Base-by-base conservation (phyloP, 2,113 vertebrate genomes). In the Pseudorhombus dupliciocellatus region DNA sequence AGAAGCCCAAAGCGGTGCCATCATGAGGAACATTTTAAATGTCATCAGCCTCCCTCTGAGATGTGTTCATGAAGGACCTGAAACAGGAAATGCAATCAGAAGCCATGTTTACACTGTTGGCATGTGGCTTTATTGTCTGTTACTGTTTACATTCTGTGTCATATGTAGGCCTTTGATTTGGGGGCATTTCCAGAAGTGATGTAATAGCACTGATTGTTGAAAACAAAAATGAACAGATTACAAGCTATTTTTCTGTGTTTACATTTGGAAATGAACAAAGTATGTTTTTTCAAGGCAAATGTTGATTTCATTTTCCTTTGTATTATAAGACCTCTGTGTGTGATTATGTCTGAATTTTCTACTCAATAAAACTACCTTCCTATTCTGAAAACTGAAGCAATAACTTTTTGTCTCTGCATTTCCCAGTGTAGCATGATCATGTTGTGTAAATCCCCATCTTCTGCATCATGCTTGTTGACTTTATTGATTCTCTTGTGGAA, bases 1-100 rank as follows among this genome's bases (percentile, higher is more conserved):
- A 92, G 24, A 96, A 97, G 72, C 67, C 86, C 0, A 94, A 93
- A 7, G 81, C 90, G 16, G 94, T 96, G 79, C 90, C 92, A 25
- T 95, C 94, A 67, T 97, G 95, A 91, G 81, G 79, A 84, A 86
- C 58, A 55, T 48, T 65, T 76, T 16, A n/a, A 63, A 69, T 67
- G 34, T 59, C 66, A 66, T 20, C 6, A 55, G 65, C 68, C 59
- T 48, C 12, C 16, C 80, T 54, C 46, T 73, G 53, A 80, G 65
- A 73, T 34, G 12, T 42, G 77, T 30, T 76, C 70, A 90, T 91
- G 90, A 91, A 92, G 91, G 91, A 91, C 78, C 54, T 55, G 7
- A 61, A 63, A 66, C 24, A 56, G 30, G 67, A 77, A 83, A 79
- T 57, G 30, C 28, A 62, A 73, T 75, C 28, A 67, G 42, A 74